Conservation (phyloP, 2,797 vertebrate species). For the Chaetophractus vellerosus region DNA sequence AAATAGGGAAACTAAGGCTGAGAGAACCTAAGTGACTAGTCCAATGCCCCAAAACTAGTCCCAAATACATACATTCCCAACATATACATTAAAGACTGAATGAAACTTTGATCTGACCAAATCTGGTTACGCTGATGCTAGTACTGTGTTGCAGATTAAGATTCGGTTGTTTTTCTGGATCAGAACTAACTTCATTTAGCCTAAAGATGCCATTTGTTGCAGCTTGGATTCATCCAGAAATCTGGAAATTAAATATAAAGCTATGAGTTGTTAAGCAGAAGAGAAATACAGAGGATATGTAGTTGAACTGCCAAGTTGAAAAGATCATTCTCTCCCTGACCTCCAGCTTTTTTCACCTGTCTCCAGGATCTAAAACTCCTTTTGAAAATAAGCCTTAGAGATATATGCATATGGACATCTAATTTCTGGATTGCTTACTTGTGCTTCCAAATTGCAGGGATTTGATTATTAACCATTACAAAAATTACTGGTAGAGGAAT, state of each 20-base stretch:
- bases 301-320: background rate
- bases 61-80: background rate
- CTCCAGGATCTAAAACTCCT: background rate
- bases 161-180: background rate
- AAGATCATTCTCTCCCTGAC: background rate
- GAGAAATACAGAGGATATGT: background rate
- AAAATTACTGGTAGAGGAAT: background rate
- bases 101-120: background rate
- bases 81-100: too few species aligned
- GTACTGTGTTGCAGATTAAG: background rate
- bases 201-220: background rate
- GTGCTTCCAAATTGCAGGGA: background rate
- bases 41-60: background rate
- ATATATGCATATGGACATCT: background rate
- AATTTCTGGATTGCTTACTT: background rate
- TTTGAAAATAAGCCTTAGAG: background rate
- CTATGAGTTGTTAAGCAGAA: background rate
- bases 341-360: background rate
- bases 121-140: background rate
- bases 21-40: background rate
- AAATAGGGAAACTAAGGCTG: background rate
- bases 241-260: background rate
- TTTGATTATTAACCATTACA: slow-evolving; percentile 5
- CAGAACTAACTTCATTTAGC: background rate
- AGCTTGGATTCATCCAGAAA: background rate